Base-by-base conservation (phyloP, 2,797 vertebrate species). In the Schizothorax lantsangensis region DNA sequence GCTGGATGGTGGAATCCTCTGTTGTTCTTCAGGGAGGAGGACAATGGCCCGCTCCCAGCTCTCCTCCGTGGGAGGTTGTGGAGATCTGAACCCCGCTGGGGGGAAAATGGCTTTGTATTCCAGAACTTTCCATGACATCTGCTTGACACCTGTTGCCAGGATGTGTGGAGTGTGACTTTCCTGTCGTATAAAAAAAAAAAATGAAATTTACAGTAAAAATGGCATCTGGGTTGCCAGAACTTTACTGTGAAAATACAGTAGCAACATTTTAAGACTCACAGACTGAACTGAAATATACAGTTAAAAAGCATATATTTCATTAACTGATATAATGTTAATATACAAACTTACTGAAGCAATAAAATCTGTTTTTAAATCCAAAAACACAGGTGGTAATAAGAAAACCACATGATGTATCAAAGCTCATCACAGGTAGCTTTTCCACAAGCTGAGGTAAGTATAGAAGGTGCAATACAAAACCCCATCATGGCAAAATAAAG, bases 91-190 rank as follows among this genome's bases (percentile, higher is more conserved):
- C 36, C 59, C 47, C 0, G 43, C 77, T 57, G 54, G 79, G 43
- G 66, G 14, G 52, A 80, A 33, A 66, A 88, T 10, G 71, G 36
- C 83, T 87, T 30, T 64, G 82, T 79, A 66, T 88, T 87, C 62
- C 72, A 84, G 30, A 38, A 52, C 26, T 64, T 74, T 52, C 57
- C 52, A 40, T 75, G 79, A 78, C 81, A 89, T 85, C 78, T 87
- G 83, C 54, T 54, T 75, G 64, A 26, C 88, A 91, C 88, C 85
- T 89, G 85, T 85, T 86, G 33, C 52, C 77, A 54, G 6, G 33
- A 72, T 59, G 36, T 38, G 59, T n/a, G 62, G 40, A 72, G 40
- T 47, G 45, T 52, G 5, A 17, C 66, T n/a, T 47, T 38, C 2
- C 11, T 71, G 43, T 36, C 45, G 26, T 52, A 26, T 40, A 59